phyloP scores from a whole-genome alignment of 2,113 vertebrate genomes.

The Leptodactylus fuscus region DNA sequence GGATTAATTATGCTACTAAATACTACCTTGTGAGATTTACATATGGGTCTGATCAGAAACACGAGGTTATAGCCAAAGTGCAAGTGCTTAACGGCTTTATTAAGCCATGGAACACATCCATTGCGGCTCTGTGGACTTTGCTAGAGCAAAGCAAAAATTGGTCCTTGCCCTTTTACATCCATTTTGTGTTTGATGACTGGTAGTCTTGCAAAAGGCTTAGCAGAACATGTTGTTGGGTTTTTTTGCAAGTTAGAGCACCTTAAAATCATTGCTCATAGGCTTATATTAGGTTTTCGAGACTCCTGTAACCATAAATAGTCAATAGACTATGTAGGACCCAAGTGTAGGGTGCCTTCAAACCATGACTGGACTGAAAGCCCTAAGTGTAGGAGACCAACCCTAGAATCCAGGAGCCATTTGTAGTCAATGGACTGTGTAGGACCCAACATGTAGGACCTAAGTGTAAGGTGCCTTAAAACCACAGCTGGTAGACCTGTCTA shows the following conservation, averaged over 20 bases:
- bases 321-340: no score
- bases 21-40: slow-evolving; percentile 85
- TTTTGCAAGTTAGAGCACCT: neutral
- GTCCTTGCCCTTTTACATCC: slow-evolving; percentile 22
- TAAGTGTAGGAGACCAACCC: no score
- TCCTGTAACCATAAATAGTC: no score
- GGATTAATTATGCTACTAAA: slow-evolving; percentile 89
- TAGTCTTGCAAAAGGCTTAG: neutral
- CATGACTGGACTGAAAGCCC: no score
- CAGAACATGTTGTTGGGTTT: neutral
- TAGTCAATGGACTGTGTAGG: no score
- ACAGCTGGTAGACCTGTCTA: no score
- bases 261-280: neutral
- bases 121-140: slow-evolving; percentile 2
- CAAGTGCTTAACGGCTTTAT: slow-evolving; percentile 50
- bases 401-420: no score
- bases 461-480: no score
- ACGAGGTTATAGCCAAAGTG: slow-evolving; percentile 78
- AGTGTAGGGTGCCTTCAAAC: no score
- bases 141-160: slow-evolving; percentile 17
- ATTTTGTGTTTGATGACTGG: neutral
- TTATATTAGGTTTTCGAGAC: neutral
- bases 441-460: no score
- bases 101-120: slow-evolving; percentile 65
- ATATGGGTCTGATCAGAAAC: slow-evolving; percentile 81